Conservation (phyloP, 2,888 invertebrate genomes). For the Allacma fusca region DNA sequence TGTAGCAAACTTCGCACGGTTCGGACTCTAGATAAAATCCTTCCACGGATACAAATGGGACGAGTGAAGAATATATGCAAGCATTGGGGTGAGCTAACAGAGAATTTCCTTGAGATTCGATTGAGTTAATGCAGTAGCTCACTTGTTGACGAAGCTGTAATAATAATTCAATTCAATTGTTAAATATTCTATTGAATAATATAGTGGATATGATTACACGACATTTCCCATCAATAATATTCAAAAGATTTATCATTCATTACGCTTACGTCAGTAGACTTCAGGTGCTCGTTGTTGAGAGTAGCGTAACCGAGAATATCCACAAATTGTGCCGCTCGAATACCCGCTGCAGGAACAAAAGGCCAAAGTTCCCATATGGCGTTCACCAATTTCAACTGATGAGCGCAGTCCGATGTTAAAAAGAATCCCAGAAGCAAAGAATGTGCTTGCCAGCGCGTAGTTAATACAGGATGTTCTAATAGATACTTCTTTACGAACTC, state of each 20-base stretch:
- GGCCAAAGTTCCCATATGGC: constrained; percentile 61
- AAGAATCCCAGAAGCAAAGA: constrained; percentile 75
- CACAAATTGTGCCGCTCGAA: constrained; percentile 95
- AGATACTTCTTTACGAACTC: constrained; percentile 61
- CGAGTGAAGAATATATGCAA: constrained; percentile 87
- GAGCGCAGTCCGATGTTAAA: constrained; percentile 57
- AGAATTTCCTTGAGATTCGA: constrained; percentile 64
- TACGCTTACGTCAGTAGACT: constrained; percentile 58
- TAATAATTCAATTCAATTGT: constrained; percentile 35
- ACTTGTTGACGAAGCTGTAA: constrained; percentile 67
- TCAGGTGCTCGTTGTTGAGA: constrained; percentile 71
- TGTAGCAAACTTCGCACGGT: constrained; percentile 97
- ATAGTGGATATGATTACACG: not conserved
- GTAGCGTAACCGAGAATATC: constrained; percentile 95
- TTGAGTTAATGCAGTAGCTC: constrained; percentile 57
- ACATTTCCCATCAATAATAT: not conserved
- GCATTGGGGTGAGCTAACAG: constrained; percentile 93
- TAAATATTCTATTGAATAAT: not conserved
- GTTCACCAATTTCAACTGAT: constrained; percentile 61
- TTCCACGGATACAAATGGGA: constrained; percentile 93
- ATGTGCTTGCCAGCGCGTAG: constrained; percentile 88
- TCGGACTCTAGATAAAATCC: constrained; percentile 96
- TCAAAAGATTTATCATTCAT: not conserved
- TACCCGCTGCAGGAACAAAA: constrained; percentile 70
- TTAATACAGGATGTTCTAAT: constrained; percentile 57